Conservation (phyloP, 2,888 invertebrate species). For the Sussaba pulchella region DNA sequence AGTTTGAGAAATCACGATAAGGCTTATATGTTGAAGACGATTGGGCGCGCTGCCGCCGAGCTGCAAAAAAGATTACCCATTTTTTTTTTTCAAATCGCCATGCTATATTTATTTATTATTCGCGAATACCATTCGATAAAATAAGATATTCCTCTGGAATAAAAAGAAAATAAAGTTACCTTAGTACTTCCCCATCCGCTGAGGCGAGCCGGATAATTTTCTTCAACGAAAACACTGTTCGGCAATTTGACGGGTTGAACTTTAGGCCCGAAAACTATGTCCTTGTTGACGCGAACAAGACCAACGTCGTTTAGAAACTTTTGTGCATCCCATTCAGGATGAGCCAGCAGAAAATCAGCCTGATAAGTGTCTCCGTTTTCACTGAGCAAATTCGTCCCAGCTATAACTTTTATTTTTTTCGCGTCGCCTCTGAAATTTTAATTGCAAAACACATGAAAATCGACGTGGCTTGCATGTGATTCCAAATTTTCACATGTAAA, state of each 20-base stretch:
- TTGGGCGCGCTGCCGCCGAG: slow-evolving; percentile 69
- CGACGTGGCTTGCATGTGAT: background rate
- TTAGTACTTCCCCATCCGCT: slow-evolving; percentile 77
- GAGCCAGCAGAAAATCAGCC: slow-evolving; percentile 83
- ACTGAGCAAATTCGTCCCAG: slow-evolving; percentile 85
- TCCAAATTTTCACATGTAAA: background rate
- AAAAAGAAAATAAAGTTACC: too few species aligned
- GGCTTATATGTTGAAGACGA: slow-evolving; percentile 70
- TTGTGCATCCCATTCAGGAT: slow-evolving; percentile 82
- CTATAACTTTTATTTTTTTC: slow-evolving; percentile 80
- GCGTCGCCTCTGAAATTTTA: slow-evolving; percentile 41
- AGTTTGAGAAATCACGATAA: slow-evolving; percentile 63
- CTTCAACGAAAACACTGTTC: slow-evolving; percentile 78
- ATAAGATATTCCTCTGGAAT: too few species aligned
- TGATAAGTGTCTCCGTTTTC: slow-evolving; percentile 83
- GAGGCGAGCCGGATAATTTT: slow-evolving; percentile 63
- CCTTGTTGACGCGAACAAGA: slow-evolving; percentile 80
- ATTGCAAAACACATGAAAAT: background rate
- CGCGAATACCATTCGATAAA: too few species aligned
- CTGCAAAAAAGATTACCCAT: slow-evolving; percentile 57
- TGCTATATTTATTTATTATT: background rate
- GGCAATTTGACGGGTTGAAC: slow-evolving; percentile 84
- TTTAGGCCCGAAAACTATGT: slow-evolving; percentile 81
- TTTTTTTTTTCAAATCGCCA: too few species aligned
- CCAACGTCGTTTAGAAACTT: slow-evolving; percentile 85